These are phyloP conservation scores for Enteromius thamalakanensis DNA, from an alignment of 2,797 vertebrate species.

Conservation along the genomic window DNA sequence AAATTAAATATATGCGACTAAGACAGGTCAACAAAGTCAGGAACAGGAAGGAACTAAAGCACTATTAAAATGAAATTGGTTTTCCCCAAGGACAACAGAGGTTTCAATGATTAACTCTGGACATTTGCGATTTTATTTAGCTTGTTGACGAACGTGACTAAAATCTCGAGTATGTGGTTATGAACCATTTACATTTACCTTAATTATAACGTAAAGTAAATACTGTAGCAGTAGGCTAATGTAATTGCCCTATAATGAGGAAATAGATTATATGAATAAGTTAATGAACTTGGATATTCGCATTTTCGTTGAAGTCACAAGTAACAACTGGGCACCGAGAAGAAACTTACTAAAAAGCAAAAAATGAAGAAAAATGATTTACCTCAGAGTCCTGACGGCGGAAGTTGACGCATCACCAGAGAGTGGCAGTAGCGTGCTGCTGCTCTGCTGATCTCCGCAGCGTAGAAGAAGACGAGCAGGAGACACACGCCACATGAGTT, in stretches of 20 bases:
- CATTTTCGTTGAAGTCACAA: background rate
- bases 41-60: background rate
- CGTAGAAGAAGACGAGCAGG: constrained; percentile 14
- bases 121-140: background rate
- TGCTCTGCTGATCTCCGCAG: background rate
- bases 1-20: background rate
- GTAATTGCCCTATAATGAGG: background rate
- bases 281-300: background rate
- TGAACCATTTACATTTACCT: background rate
- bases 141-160: background rate
- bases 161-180: background rate
- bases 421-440: constrained; percentile 14
- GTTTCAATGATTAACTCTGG: background rate
- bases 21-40: background rate
- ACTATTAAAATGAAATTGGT: background rate
- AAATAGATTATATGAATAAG: background rate
- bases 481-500: background rate
- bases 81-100: background rate
- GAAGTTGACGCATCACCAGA: background rate
- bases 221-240: background rate
- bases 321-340: background rate
- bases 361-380: background rate
- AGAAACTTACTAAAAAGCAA: background rate
- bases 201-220: background rate
- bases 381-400: background rate